Percentiles rank a stretch among this genome's conserved stretches.
Evolutionary conservation across 2,888 invertebrate genomes (phyloP).

Genomic region (Abrostola tripartita): DNA sequence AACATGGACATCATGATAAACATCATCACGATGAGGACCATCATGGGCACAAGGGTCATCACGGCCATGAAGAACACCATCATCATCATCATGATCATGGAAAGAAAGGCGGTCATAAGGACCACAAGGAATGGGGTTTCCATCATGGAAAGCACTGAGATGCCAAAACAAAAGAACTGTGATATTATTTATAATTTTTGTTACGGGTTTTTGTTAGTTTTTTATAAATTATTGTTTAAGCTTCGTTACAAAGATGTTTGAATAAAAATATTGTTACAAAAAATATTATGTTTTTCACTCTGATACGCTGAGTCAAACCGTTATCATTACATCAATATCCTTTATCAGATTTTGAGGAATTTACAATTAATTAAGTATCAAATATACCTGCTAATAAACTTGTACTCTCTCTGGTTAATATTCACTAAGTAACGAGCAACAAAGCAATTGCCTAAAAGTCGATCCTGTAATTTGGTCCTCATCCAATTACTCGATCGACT

Average conservation of each 20-base stretch:
- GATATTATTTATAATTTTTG: slow-evolving; percentile 71
- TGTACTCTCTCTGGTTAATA: slow-evolving; percentile 24
- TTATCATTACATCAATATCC: not conserved
- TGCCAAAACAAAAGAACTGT: slow-evolving; percentile 72
- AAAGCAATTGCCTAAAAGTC: slow-evolving; percentile 37
- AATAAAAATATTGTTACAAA: slow-evolving; percentile 45
- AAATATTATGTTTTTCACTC: not conserved
- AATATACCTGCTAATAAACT: not conserved
- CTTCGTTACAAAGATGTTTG: slow-evolving; percentile 46
- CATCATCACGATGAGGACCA: slow-evolving; percentile 80
- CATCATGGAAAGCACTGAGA: slow-evolving; percentile 82
- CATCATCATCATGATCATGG: slow-evolving; percentile 83
- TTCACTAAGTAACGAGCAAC: slow-evolving; percentile 21
- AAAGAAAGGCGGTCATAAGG: slow-evolving; percentile 81
- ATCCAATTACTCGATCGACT: slow-evolving; percentile 42
- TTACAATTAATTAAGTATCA: not conserved
- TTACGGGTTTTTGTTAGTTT: slow-evolving; percentile 70
- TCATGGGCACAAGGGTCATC: slow-evolving; percentile 82
- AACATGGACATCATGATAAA: slow-evolving; percentile 80
- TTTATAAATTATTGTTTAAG: slow-evolving; percentile 63
- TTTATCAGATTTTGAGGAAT: not conserved
- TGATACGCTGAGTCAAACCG: not conserved
- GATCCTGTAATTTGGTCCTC: slow-evolving; percentile 46
- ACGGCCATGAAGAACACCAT: slow-evolving; percentile 83
- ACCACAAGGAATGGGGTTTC: slow-evolving; percentile 82